Percentiles rank a stretch among this genome's conserved stretches.
These are phyloP conservation scores for Pristionchus pacificus DNA, from an alignment of 1,140 invertebrate species.

Conservation along the genomic window DNA sequence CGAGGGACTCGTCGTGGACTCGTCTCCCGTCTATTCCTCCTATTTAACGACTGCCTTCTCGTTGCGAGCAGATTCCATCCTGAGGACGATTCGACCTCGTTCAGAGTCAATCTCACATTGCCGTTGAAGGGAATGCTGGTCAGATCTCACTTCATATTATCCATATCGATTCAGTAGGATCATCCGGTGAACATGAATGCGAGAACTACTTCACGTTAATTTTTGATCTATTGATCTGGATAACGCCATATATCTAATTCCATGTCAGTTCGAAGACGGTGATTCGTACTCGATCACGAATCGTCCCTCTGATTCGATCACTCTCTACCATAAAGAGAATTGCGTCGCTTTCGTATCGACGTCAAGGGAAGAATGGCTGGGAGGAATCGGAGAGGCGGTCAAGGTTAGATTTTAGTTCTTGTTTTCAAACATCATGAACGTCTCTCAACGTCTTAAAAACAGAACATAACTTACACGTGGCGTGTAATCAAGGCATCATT, in stretches of 20 bases:
- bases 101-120: conserved; percentile 15
- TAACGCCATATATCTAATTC: no score
- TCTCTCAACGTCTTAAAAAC: no score
- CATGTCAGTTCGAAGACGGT: conserved; percentile 26
- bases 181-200: no score
- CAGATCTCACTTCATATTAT: no score
- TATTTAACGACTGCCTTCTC: conserved; percentile 20
- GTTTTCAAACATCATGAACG: no score
- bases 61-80: conserved; percentile 21
- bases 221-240: no score
- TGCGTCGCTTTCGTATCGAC: conserved; percentile 19
- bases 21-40: conserved; percentile 16
- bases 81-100: conserved; percentile 14
- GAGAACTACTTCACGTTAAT: conserved; percentile 1
- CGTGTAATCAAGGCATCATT: no score
- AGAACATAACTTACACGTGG: no score
- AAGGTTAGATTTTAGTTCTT: conserved; percentile 15
- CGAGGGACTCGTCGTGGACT: conserved; percentile 12
- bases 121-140: conserved; percentile 29
- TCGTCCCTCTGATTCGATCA: conserved; percentile 12
- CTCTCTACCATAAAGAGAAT: conserved; percentile 20
- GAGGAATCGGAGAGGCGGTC: conserved; percentile 26
- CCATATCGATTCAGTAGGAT: no score
- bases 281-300: conserved; percentile 20
- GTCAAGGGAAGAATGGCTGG: conserved; percentile 13